Evolutionary conservation across 2,113 vertebrate species (phyloP), one percentile per base, ranked within the genome.

Genomic region (Spea bombifrons): DNA sequence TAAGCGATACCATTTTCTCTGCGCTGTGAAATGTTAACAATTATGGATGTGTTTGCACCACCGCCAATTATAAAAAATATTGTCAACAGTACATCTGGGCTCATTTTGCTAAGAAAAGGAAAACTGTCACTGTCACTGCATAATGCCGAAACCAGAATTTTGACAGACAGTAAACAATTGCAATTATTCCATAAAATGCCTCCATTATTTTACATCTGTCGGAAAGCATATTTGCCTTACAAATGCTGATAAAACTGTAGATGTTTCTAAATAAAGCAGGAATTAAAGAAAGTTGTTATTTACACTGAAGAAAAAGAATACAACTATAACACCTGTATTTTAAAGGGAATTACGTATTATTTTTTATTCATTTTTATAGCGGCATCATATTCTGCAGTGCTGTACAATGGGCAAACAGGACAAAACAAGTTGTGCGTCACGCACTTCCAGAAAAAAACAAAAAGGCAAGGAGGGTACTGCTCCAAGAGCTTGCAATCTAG

Each of bases 31-130:
- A 74, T 80, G 78, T 61, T 68, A 80, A 80, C 78, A 80, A 74
- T 74, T 80, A 80, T 68, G 67, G 71, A 80, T 74, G 71, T 80
- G 63, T 68, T 68, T 80, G 53, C 78, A 67, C 64, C 71, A 67
- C 46, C 65, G 55, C 78, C 78, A 80, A 80, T 80, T 80, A 80
- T 80, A 80, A 73, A 55, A 76, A 72, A 74, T 68, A 74, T 80
- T 43, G 78, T 65, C 50, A 74, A 59, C 78, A 67, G 78, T 80
- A 50, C 45, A 68, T 80, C 52, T 59, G 70, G 61, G 9, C 43
- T 52, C 64, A 30, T 5, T 70, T 65, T 49, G 48, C 67, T 17
- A 44, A 49, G 48, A 49, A n/a, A 45, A 65, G 71, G 45, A 71
- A 79, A 44, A 67, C 30, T 44, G 71, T 61, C 30, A 67, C 66